Percentiles rank a stretch among this genome's conserved stretches.
Evolutionary conservation across 2,888 invertebrate genomes (phyloP).

Genomic region (Erebia aethiops): DNA sequence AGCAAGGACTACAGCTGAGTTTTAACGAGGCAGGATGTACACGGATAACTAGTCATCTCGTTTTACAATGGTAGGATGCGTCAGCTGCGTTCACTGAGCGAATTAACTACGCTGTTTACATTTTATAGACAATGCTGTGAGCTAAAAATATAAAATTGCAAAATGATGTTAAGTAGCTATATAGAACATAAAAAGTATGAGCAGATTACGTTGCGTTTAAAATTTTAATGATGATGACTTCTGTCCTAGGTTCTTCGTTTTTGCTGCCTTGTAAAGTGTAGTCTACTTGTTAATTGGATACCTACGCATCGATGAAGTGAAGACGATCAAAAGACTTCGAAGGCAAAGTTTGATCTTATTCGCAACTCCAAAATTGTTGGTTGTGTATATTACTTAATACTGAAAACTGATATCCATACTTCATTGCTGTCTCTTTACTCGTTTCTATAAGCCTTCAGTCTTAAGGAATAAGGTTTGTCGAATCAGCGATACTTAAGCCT

Average conservation of each 20-base stretch:
- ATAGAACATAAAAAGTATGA: background rate
- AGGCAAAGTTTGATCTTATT: no score
- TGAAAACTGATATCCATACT: no score
- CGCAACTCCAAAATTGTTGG: no score
- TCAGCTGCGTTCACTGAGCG: constrained; percentile 30
- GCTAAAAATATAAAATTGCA: constrained; percentile 18
- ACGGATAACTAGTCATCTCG: constrained; percentile 32
- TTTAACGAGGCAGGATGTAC: constrained; percentile 20
- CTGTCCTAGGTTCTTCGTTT: background rate
- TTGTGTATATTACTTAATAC: no score
- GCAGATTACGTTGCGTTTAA: background rate
- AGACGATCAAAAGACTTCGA: no score
- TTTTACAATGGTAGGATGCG: constrained; percentile 33
- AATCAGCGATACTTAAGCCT: no score
- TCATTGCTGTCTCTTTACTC: no score
- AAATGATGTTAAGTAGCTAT: background rate
- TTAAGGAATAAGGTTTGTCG: no score
- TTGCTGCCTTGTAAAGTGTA: no score
- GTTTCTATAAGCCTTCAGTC: no score
- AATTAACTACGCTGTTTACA: constrained; percentile 28
- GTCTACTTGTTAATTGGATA: no score
- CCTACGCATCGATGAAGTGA: no score
- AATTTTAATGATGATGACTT: background rate
- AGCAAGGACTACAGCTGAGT: constrained; percentile 13
- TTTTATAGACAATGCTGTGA: constrained; percentile 18